These are phyloP conservation scores for Holcopasites calliopsidis DNA, from an alignment of 1,140 invertebrate genomes.

Conservation along the genomic window DNA sequence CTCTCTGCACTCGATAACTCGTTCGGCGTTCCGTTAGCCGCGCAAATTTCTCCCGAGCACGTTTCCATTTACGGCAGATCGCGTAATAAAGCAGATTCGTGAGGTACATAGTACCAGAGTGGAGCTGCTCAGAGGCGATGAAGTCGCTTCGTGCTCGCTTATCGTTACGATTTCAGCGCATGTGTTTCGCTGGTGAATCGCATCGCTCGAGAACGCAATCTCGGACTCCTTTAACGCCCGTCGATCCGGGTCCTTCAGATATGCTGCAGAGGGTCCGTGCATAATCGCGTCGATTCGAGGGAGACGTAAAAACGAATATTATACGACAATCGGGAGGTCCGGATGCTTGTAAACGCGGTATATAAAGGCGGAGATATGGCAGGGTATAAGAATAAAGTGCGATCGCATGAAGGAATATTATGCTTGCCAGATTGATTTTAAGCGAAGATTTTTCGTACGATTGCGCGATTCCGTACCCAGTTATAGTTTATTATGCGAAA, in stretches of 20 bases:
- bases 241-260: background rate
- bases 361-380: background rate
- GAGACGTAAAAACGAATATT: background rate
- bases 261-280: too few species aligned
- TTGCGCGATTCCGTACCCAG: too few species aligned
- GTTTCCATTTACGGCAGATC: conserved; percentile 56
- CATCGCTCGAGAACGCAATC: background rate
- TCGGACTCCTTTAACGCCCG: background rate
- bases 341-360: background rate
- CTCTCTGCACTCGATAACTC: background rate
- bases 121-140: conserved; percentile 22
- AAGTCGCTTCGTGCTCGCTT: conserved; percentile 15
- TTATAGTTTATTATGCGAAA: background rate
- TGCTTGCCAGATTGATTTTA: background rate
- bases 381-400: background rate
- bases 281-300: background rate
- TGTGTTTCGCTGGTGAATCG: conserved; percentile 1
- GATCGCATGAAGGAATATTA: background rate
- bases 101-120: conserved; percentile 29
- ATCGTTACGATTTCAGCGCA: conserved; percentile 10
- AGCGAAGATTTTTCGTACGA: background rate
- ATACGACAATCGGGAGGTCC: background rate
- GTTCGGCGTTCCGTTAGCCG: too few species aligned
- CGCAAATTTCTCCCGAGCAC: conserved; percentile 5
- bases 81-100: conserved; percentile 65